Evolutionary conservation across 2,113 vertebrate species (phyloP).

Genomic region (Oryzias melastigma): DNA sequence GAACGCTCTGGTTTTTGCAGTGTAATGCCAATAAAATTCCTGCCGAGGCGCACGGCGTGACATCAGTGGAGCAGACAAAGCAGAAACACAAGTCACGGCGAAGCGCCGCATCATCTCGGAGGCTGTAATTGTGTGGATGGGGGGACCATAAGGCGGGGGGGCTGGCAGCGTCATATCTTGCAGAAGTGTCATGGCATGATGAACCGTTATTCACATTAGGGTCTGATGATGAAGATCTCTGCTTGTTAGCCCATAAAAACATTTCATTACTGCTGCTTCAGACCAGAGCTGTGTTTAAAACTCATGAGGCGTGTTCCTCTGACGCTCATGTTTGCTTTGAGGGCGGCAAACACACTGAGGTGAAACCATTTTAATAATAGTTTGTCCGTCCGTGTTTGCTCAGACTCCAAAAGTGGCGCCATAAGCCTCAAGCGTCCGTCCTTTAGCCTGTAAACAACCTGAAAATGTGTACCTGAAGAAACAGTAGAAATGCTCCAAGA

Average conservation of each 20-base stretch:
- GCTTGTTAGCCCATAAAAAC: conserved; percentile 52
- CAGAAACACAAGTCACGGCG: conserved; percentile 26
- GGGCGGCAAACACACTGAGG: too few species aligned
- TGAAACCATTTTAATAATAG: too few species aligned
- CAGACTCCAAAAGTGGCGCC: too few species aligned
- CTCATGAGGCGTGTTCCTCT: too few species aligned
- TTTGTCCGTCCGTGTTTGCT: too few species aligned
- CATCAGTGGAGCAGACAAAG: conserved; percentile 34
- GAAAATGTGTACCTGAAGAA: too few species aligned
- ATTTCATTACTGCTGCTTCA: conserved; percentile 54
- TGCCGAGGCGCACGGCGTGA: conserved; percentile 40
- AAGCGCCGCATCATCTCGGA: neutral
- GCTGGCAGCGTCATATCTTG: neutral
- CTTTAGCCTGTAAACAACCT: too few species aligned
- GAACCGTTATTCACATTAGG: conserved; percentile 34
- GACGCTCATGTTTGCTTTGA: too few species aligned
- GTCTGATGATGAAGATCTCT: conserved; percentile 31
- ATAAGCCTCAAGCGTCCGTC: too few species aligned
- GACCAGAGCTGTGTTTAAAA: conserved; percentile 11
- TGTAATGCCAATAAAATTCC: conserved; percentile 51
- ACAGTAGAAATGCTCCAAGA: too few species aligned
- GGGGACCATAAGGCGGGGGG: neutral
- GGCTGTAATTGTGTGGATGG: conserved; percentile 3
- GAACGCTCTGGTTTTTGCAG: conserved; percentile 37
- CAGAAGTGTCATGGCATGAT: conserved; percentile 22